Evolutionary conservation across 1,140 invertebrate genomes (phyloP).

Genomic region (Diorhabda elongata): DNA sequence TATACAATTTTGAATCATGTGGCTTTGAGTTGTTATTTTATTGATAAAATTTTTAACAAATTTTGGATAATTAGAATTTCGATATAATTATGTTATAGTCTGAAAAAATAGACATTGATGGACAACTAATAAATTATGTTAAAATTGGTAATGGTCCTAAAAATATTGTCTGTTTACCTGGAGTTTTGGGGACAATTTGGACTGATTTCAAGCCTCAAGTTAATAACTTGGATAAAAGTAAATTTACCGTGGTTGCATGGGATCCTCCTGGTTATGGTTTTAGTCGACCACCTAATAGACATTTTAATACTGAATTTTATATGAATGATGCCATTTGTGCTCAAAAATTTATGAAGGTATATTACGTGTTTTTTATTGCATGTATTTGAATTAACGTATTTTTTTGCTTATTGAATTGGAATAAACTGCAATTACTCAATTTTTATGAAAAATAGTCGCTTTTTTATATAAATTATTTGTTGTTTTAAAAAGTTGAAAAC

Average conservation of each 20-base stretch:
- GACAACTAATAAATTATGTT: constrained; percentile 62
- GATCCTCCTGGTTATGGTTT: constrained; percentile 86
- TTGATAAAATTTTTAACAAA: too few species aligned
- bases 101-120: constrained; percentile 35
- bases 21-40: too few species aligned
- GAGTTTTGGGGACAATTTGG: constrained; percentile 71
- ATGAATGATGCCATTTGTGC: constrained; percentile 70
- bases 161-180: constrained; percentile 69
- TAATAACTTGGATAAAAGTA: constrained; percentile 60
- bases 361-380: too few species aligned
- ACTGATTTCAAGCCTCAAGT: constrained; percentile 80
- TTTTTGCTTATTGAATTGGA: too few species aligned
- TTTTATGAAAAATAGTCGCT: too few species aligned
- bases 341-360: constrained; percentile 68
- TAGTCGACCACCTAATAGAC: constrained; percentile 71
- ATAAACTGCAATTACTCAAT: too few species aligned
- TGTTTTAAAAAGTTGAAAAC: too few species aligned
- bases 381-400: too few species aligned
- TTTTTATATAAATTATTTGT: too few species aligned
- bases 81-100: constrained; percentile 28
- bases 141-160: constrained; percentile 66
- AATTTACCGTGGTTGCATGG: constrained; percentile 77
- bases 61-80: too few species aligned
- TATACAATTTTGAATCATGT: too few species aligned
- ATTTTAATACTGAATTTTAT: constrained; percentile 68